Conservation (phyloP, 1,140 invertebrate genomes). For the Drosophila littoralis region DNA sequence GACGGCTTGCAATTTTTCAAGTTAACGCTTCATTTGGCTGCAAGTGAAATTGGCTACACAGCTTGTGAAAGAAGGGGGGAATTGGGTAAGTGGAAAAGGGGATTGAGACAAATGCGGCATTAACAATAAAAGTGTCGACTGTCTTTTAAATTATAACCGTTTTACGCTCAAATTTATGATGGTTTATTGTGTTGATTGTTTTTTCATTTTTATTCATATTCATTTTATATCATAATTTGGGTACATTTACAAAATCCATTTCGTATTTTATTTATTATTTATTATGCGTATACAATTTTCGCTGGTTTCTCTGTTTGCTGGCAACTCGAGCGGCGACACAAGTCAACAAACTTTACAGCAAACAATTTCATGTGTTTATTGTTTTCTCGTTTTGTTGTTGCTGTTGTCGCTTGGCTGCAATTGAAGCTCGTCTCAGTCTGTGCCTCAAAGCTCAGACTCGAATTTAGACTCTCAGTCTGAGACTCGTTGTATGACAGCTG, state of each 20-base stretch:
- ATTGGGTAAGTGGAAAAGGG: neutral
- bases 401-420: constrained; percentile 32
- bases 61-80: neutral
- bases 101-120: constrained; percentile 7
- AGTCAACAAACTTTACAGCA: constrained; percentile 52
- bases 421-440: constrained; percentile 41
- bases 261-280: constrained; percentile 31
- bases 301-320: constrained; percentile 55
- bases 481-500: constrained; percentile 66
- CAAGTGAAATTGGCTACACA: constrained; percentile 63
- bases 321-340: constrained; percentile 54
- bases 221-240: constrained; percentile 23
- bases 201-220: constrained; percentile 37
- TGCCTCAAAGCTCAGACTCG: constrained; percentile 10
- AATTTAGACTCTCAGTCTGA: constrained; percentile 15
- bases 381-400: constrained; percentile 16
- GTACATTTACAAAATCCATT: constrained; percentile 31
- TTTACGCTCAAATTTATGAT: constrained; percentile 4
- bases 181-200: constrained; percentile 5
- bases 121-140: constrained; percentile 13
- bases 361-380: constrained; percentile 31
- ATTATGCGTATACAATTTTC: constrained; percentile 26
- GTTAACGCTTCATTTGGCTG: constrained; percentile 77
- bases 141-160: constrained; percentile 7
- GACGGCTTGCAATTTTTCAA: constrained; percentile 71